These are phyloP conservation scores for Agonum fuliginosum DNA, from an alignment of 2,888 invertebrate genomes.

Conservation along the genomic window DNA sequence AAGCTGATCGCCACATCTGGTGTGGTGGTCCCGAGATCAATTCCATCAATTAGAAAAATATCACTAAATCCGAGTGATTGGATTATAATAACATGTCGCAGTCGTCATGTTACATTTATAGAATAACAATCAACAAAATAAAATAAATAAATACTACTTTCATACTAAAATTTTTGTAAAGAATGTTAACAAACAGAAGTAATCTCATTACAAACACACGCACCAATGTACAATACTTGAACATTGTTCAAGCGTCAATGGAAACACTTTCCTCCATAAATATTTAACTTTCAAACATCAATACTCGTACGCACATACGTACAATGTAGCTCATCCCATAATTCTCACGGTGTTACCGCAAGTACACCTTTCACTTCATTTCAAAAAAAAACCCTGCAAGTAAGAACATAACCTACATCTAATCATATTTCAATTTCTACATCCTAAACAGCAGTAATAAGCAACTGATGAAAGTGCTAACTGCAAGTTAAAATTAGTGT, in stretches of 20 bases:
- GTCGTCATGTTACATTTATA: too few relatives aligned
- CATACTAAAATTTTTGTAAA: too few relatives aligned
- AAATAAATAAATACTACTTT: too few relatives aligned
- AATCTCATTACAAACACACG: background rate
- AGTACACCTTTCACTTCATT: conserved; percentile 28
- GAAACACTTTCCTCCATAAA: conserved; percentile 29
- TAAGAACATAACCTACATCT: conserved; percentile 18
- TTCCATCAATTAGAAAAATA: too few relatives aligned
- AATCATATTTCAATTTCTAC: conserved; percentile 30
- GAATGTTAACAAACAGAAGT: conserved; percentile 7
- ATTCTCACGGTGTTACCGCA: conserved; percentile 14
- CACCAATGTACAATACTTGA: background rate
- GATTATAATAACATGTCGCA: too few relatives aligned
- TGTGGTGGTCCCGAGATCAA: too few relatives aligned
- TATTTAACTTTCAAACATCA: conserved; percentile 32
- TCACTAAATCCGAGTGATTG: too few relatives aligned
- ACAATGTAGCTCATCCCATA: background rate
- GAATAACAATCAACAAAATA: too few relatives aligned
- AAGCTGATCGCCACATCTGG: too few relatives aligned
- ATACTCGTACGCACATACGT: background rate
- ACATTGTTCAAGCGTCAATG: background rate
- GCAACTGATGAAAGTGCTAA: background rate
- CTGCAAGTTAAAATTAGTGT: background rate
- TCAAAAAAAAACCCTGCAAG: conserved; percentile 21
- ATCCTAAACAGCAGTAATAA: background rate